Percentiles rank a stretch among this genome's conserved stretches.
Evolutionary conservation across 2,888 invertebrate genomes (phyloP).

Genomic region (Cataglyphis albicans): DNA sequence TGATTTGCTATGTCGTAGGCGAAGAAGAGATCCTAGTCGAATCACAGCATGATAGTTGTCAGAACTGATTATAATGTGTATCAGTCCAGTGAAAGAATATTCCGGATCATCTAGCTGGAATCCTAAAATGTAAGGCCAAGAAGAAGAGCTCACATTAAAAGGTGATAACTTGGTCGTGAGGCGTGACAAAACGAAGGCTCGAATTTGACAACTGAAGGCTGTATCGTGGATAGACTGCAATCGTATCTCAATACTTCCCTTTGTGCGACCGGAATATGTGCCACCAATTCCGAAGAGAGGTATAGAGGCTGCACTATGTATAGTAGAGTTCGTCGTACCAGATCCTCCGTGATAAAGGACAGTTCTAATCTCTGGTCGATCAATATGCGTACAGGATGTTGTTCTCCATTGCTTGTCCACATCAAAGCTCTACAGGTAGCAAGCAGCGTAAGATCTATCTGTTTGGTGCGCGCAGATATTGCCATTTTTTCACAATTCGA

Average conservation of each 20-base stretch:
- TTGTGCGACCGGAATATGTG: neutral
- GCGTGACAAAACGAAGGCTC: neutral
- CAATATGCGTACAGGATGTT: neutral
- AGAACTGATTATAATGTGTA: neutral
- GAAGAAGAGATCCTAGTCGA: neutral
- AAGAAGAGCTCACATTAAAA: neutral
- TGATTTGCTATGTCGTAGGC: neutral
- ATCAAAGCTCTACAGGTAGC: neutral
- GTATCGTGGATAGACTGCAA: neutral
- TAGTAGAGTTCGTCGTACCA: neutral
- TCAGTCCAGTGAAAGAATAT: neutral
- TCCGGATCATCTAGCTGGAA: neutral
- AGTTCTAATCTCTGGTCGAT: neutral
- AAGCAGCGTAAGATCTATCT: neutral
- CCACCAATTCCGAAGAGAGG: neutral
- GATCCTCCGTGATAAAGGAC: neutral
- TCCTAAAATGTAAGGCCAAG: neutral
- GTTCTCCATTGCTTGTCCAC: neutral
- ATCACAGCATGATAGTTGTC: neutral
- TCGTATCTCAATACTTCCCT: neutral
- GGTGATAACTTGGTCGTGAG: neutral
- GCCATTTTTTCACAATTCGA: too few species aligned
- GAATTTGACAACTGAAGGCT: neutral
- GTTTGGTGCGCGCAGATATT: neutral
- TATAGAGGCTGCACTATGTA: neutral